A percentile compares a stretch with the other conserved stretches of the same genome.
Conservation (phyloP, 2,888 invertebrate species). For the Heliothis peltigera region DNA sequence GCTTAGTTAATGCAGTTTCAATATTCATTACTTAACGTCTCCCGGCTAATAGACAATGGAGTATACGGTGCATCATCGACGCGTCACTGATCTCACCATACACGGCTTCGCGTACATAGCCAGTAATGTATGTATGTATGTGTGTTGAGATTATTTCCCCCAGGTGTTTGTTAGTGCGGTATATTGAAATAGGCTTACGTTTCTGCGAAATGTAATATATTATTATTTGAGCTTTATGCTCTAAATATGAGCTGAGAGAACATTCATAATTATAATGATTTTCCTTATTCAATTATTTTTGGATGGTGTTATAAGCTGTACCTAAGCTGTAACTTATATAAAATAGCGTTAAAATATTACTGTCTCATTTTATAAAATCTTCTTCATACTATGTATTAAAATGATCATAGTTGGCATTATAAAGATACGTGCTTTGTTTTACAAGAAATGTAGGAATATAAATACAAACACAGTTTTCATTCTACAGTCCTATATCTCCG, state of each 20-base stretch:
- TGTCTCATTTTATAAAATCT: too few species aligned
- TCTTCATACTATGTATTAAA: too few species aligned
- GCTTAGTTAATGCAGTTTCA: conserved; percentile 63
- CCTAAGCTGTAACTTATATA: neutral
- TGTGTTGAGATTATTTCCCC: conserved; percentile 48
- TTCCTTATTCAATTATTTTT: neutral
- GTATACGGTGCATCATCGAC: conserved; percentile 43
- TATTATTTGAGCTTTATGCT: conserved; percentile 18
- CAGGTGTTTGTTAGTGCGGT: conserved; percentile 41
- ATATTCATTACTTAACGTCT: conserved; percentile 62
- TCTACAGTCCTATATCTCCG: conserved; percentile 14
- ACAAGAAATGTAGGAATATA: conserved; percentile 4
- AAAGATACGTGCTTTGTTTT: neutral
- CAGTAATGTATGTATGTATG: conserved; percentile 44
- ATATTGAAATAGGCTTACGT: conserved; percentile 38
- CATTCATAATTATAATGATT: conserved; percentile 15
- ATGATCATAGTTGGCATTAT: too few species aligned
- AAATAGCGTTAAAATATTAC: too few species aligned
- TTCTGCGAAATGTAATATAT: conserved; percentile 36
- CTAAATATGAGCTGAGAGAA: conserved; percentile 21
- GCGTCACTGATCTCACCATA: conserved; percentile 42
- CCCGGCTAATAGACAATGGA: conserved; percentile 61
- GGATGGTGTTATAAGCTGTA: conserved; percentile 3
- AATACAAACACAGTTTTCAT: conserved; percentile 3
- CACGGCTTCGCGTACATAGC: conserved; percentile 9